A percentile compares a stretch with the other conserved stretches of the same genome.
Evolutionary conservation across 2,113 vertebrate genomes (phyloP).

Genomic region (Sarotherodon lohbergeri): DNA sequence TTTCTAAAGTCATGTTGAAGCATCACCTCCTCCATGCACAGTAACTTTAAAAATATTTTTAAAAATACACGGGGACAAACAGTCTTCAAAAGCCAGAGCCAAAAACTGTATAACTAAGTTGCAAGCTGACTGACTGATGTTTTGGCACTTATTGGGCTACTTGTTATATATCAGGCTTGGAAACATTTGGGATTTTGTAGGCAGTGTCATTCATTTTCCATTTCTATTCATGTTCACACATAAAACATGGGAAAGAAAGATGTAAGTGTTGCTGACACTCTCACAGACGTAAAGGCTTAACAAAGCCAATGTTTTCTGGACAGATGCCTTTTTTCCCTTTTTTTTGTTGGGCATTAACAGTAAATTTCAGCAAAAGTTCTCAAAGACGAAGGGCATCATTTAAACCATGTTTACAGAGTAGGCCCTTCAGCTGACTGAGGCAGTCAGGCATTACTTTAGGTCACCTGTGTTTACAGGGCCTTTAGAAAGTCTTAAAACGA

Average conservation of each 20-base stretch:
- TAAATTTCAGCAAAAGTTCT: background rate
- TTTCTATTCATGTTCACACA: background rate
- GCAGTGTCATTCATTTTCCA: background rate
- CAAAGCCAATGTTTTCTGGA: background rate
- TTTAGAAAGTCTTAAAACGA: background rate
- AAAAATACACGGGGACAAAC: background rate
- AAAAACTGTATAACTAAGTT: background rate
- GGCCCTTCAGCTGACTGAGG: background rate
- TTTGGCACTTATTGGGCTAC: background rate
- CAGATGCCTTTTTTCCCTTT: background rate
- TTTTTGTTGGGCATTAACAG: background rate
- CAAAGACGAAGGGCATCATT: background rate
- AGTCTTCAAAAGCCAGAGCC: background rate
- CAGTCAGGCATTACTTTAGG: background rate
- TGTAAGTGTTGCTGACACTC: background rate
- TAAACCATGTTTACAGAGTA: background rate
- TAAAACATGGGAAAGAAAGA: background rate
- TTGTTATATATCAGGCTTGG: background rate
- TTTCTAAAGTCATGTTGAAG: background rate
- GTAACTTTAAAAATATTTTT: background rate
- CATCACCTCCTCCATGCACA: background rate
- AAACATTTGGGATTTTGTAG: background rate
- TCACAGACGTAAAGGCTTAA: background rate
- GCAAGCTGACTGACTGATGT: background rate
- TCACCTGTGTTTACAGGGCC: background rate